A percentile compares a stretch with the other conserved stretches of the same genome.
Conservation (phyloP, 1,140 invertebrate genomes). For the silkworm (Bombyx mori) region DNA sequence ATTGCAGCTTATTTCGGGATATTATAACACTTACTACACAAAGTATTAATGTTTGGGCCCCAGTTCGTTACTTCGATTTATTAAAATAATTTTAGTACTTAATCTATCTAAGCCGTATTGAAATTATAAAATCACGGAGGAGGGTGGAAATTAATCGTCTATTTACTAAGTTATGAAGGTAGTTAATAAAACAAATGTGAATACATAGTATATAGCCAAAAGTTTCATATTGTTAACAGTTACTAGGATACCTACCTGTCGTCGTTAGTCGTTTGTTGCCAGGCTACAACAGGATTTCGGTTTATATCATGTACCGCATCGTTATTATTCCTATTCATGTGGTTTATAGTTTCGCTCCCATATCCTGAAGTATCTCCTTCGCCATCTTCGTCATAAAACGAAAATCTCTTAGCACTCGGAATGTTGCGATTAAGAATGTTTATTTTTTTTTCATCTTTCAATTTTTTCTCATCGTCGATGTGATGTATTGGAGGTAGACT, state of each 20-base stretch:
- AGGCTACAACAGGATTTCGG: slow-evolving; percentile 39
- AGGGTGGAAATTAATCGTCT: no score
- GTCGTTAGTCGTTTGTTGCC: slow-evolving; percentile 46
- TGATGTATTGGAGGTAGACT: slow-evolving; percentile 74
- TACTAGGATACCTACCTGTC: slow-evolving; percentile 26
- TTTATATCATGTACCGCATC: slow-evolving; percentile 29
- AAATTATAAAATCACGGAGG: no score
- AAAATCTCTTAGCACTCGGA: slow-evolving; percentile 54
- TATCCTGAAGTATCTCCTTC: slow-evolving; percentile 81
- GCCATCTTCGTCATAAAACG: slow-evolving; percentile 72
- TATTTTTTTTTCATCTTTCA: slow-evolving; percentile 34
- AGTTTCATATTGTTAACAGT: no score
- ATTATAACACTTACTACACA: no score
- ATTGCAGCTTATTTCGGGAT: no score
- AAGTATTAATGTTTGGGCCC: no score
- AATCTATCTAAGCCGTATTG: no score
- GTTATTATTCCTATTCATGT: slow-evolving; percentile 41
- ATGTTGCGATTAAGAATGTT: slow-evolving; percentile 49
- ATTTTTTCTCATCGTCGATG: slow-evolving; percentile 40
- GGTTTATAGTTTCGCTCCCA: slow-evolving; percentile 77
- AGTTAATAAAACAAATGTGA: no score
- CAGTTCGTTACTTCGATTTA: no score
- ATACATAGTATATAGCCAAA: no score
- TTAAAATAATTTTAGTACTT: no score
- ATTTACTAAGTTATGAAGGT: no score